A percentile compares a stretch with the other conserved stretches of the same genome.
Evolutionary conservation across 1,140 invertebrate genomes (phyloP).

Genomic region (Drosophila erecta): DNA sequence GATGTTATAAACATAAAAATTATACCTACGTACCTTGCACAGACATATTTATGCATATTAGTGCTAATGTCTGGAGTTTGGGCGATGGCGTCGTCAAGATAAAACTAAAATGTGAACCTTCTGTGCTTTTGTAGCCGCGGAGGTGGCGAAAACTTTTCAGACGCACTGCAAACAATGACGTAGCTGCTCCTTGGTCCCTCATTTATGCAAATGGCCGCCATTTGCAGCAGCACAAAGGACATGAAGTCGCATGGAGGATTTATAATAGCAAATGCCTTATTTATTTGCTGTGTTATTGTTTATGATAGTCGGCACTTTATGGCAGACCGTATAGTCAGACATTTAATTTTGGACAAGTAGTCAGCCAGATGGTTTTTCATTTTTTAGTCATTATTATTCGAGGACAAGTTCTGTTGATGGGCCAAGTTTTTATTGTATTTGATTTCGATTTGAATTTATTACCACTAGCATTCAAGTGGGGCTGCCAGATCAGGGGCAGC

Average conservation of each 20-base stretch:
- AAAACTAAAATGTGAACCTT: constrained; percentile 38
- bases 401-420: constrained; percentile 23
- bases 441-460: constrained; percentile 51
- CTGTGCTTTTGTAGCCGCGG: no score
- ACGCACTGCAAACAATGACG: constrained; percentile 65
- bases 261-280: constrained; percentile 63
- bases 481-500: constrained; percentile 14
- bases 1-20: constrained; percentile 68
- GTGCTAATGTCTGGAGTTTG: constrained; percentile 47
- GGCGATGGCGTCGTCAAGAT: constrained; percentile 31
- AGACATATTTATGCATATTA: constrained; percentile 61
- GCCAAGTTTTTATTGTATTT: constrained; percentile 48
- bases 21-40: constrained; percentile 29
- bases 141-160: constrained; percentile 65
- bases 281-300: constrained; percentile 66
- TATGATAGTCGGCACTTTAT: constrained; percentile 49
- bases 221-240: constrained; percentile 40
- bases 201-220: constrained; percentile 62
- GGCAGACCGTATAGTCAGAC: neutral
- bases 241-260: constrained; percentile 38
- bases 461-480: constrained; percentile 12
- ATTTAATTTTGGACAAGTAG: constrained; percentile 36
- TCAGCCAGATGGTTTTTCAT: constrained; percentile 7
- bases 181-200: constrained; percentile 42
- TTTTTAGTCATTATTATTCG: constrained; percentile 26